Percentiles rank a stretch among this genome's conserved stretches.
phyloP scores from a whole-genome alignment of 1,140 invertebrate genomes.

The Calliopsis andreniformis region DNA sequence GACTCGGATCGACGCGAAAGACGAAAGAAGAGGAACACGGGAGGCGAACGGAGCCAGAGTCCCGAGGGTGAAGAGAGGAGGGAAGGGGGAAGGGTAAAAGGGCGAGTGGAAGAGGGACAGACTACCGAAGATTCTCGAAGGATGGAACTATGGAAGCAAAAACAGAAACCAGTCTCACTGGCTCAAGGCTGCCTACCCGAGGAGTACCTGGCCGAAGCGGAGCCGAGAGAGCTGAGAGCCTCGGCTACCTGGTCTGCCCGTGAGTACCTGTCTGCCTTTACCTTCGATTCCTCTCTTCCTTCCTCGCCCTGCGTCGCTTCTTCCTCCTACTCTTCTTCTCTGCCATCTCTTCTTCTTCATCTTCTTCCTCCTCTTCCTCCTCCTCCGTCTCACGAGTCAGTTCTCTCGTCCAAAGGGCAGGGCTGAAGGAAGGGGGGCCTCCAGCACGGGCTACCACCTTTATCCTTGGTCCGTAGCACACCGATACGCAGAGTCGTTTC shows the following conservation, averaged over 20 bases:
- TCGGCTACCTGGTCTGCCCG: conserved; percentile 60
- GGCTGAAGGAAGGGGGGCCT: conserved; percentile 14
- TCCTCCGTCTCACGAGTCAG: conserved; percentile 38
- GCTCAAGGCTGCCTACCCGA: conserved; percentile 78
- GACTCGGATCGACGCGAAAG: conserved; percentile 41
- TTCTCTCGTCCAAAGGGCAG: neutral
- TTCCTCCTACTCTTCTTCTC: conserved; percentile 6
- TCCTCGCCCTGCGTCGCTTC: conserved; percentile 5
- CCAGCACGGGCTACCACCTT: conserved; percentile 58
- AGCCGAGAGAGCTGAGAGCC: conserved; percentile 48
- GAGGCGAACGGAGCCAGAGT: conserved; percentile 9
- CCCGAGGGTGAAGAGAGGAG: conserved; percentile 3
- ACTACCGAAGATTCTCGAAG: conserved; percentile 78
- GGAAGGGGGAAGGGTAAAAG: conserved; percentile 52
- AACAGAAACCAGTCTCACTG: conserved; percentile 82
- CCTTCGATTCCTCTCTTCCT: conserved; percentile 45
- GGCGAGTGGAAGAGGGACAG: conserved; percentile 74
- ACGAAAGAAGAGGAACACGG: conserved; percentile 37
- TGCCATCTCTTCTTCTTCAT: neutral
- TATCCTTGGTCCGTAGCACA: conserved; percentile 59
- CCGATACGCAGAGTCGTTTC: conserved; percentile 72
- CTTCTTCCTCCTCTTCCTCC: conserved; percentile 12
- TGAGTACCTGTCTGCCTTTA: conserved; percentile 68
- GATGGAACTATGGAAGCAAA: conserved; percentile 81
- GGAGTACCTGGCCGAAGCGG: conserved; percentile 43